These are phyloP conservation scores for Piaya cayana DNA, from an alignment of 2,113 vertebrate genomes.

Conservation along the genomic window DNA sequence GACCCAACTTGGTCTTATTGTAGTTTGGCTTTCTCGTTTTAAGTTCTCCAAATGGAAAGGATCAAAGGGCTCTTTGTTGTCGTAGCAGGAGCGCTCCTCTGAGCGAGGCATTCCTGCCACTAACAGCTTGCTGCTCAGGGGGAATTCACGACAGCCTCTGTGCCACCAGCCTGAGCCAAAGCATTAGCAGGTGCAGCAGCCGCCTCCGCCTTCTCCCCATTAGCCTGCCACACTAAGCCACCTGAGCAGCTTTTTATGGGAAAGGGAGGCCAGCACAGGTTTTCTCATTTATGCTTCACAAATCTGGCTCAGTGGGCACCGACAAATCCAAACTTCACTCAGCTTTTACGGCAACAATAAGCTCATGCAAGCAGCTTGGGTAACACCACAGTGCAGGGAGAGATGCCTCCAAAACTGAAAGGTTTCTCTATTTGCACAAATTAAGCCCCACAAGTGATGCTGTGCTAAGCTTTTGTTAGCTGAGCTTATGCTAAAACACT, in stretches of 20 bases:
- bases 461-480: neutral
- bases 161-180: slow-evolving; percentile 42
- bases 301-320: slow-evolving; percentile 27
- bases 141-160: neutral
- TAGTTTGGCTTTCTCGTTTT: slow-evolving; percentile 57
- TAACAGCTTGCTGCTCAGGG: slow-evolving; percentile 47
- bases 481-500: neutral
- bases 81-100: neutral
- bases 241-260: slow-evolving; percentile 28
- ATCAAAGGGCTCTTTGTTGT: slow-evolving; percentile 71
- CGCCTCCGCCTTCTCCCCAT: neutral
- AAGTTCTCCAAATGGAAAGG: slow-evolving; percentile 67
- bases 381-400: accelerated
- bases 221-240: slow-evolving; percentile 19
- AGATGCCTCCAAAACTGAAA: neutral
- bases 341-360: neutral
- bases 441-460: neutral
- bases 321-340: neutral
- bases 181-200: slow-evolving; percentile 50
- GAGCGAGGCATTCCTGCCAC: neutral
- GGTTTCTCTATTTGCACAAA: slow-evolving; percentile 6
- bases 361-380: neutral
- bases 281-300: slow-evolving; percentile 38
- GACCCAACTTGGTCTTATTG: slow-evolving; percentile 63
- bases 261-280: neutral